phyloP scores from a whole-genome alignment of 2,888 invertebrate genomes.

The Mechanitis mazaeus region DNA sequence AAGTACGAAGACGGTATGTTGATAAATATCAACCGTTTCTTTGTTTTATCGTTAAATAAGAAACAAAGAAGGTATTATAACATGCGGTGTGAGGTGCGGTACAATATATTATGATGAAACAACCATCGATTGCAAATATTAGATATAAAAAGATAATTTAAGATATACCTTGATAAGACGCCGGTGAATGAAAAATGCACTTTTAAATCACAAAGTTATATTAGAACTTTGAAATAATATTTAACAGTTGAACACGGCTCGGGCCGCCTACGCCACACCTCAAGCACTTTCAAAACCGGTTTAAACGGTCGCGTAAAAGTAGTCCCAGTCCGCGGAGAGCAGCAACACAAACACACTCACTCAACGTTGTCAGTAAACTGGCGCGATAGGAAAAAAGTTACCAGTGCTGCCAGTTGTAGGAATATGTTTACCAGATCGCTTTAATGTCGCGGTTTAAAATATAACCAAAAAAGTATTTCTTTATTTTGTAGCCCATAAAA shows the following conservation, averaged over 20 bases:
- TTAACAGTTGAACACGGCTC: conserved; percentile 62
- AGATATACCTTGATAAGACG: conserved; percentile 29
- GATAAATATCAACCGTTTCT: conserved; percentile 2
- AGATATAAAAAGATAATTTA: conserved; percentile 22
- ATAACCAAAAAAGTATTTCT: no score
- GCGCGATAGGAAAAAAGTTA: conserved; percentile 43
- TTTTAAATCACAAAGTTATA: conserved; percentile 35
- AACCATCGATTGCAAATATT: conserved; percentile 11
- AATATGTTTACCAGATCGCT: conserved; percentile 7
- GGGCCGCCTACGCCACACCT: conserved; percentile 67
- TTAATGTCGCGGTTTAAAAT: no score
- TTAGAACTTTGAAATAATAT: conserved; percentile 45
- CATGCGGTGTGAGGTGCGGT: not conserved
- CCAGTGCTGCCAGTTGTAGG: conserved; percentile 44
- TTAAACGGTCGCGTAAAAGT: conserved; percentile 65
- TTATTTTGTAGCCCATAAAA: no score
- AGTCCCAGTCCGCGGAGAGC: conserved; percentile 38
- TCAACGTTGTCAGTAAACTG: conserved; percentile 47
- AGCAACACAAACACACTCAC: conserved; percentile 39
- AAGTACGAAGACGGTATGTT: conserved; percentile 5
- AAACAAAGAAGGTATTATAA: conserved; percentile 1
- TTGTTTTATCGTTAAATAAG: conserved; percentile 5
- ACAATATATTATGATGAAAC: not conserved
- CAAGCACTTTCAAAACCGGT: conserved; percentile 70
- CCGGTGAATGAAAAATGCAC: conserved; percentile 27